Base-by-base conservation (phyloP, 2,888 invertebrate species). In the Tridacna gigas region DNA sequence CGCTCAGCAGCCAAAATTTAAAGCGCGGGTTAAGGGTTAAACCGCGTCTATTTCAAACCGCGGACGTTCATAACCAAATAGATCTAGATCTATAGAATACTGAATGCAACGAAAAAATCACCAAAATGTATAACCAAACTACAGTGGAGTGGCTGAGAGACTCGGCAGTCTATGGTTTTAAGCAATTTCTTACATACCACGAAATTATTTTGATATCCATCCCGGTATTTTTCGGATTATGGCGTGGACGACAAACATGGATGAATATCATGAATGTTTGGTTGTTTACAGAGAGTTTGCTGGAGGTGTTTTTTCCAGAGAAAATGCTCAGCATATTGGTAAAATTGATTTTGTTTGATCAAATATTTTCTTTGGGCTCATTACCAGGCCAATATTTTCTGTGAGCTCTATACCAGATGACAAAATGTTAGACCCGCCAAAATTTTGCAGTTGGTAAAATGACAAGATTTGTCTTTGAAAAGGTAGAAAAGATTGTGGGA, bases 51-150 rank as follows among this genome's bases (percentile, higher is more conserved):
- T 37, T 37, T 37, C 37, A 37, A 37, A 37, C 37, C 37, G n/a
- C n/a, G n/a, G n/a, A n/a, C n/a, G 2, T 37, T 7, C 37, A 7
- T 37, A 37, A 37, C 2, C 37, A 37, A 37, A 37, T n/a, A n/a
- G n/a, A n/a, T n/a, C n/a, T n/a, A n/a, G n/a, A 37, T 37, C 7
- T 2, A 37, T 37, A 37, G 37, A 37, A 2, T 37, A 7, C 7
- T 37, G 37, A 37, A 37, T 37, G n/a, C 37, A 37, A 37, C 37
- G 37, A 37, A 65, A 51, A 66, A 48, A 1, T 20, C n/a, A 0
- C 7, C 22, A 83, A 47, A 69, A 86, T 86, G 86, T 83, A 86
- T 71, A 86, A 86, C 79, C 79, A 79, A 83, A 83, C 86, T 11
- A 25, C 78, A 0, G 3, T 61, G 5, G 83, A 83, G 22, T 74